A percentile compares a stretch with the other conserved stretches of the same genome.
phyloP scores from a whole-genome alignment of 1,140 invertebrate species.

The Nephila pilipes region DNA sequence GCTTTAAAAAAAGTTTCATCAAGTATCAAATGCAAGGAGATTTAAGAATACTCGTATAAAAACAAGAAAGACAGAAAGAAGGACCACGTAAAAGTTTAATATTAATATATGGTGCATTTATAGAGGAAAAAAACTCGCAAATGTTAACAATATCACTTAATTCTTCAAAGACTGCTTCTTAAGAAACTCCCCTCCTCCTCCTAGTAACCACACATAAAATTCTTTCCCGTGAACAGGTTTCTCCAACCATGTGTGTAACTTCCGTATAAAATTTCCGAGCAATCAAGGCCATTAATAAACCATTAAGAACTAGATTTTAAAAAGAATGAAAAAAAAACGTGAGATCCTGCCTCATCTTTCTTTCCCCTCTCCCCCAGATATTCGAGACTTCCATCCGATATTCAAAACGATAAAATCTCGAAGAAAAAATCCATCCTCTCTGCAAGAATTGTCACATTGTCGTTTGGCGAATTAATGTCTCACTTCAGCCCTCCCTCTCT shows the following conservation, averaged over 20 bases:
- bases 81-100: no score
- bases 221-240: neutral
- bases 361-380: neutral
- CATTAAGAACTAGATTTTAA: slow-evolving; percentile 20
- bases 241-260: neutral
- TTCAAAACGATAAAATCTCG: slow-evolving; percentile 8
- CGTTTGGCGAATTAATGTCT: slow-evolving; percentile 30
- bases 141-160: no score
- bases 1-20: no score
- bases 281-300: slow-evolving; percentile 21
- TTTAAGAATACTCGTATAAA: no score
- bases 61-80: no score
- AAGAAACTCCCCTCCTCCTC: no score
- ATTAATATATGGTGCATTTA: no score
- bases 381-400: neutral
- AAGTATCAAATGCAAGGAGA: no score
- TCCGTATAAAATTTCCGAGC: neutral
- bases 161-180: no score
- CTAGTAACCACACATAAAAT: no score
- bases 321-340: neutral
- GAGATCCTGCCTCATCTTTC: neutral
- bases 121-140: no score
- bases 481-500: neutral
- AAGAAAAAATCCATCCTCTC: neutral
- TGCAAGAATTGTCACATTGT: slow-evolving; percentile 4